Evolutionary conservation across 2,797 vertebrate genomes (phyloP).

Genomic region (Antrozous pallidus): DNA sequence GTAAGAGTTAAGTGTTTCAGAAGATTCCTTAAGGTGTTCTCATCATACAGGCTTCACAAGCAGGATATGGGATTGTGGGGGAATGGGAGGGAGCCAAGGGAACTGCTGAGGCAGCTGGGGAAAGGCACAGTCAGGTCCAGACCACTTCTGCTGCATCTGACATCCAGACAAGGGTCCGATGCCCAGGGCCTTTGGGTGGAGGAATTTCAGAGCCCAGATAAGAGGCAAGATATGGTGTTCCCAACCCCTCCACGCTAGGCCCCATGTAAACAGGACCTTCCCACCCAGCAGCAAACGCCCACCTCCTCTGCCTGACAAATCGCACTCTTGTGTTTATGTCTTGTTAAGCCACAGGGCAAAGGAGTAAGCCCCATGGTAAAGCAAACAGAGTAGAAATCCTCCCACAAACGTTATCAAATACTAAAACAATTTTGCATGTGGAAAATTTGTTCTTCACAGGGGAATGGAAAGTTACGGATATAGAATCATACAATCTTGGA

Average conservation of each 20-base stretch:
- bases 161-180: not conserved
- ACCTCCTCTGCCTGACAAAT: constrained; percentile 2
- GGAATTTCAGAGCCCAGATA: not conserved
- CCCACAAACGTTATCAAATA: constrained; percentile 51
- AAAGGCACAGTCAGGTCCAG: not conserved
- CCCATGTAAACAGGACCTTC: not conserved
- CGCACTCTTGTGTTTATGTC: constrained; percentile 30
- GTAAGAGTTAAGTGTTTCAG: not conserved
- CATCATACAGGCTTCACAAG: not conserved
- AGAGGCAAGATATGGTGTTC: not conserved
- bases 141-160: not conserved
- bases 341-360: not conserved
- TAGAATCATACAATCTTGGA: constrained; percentile 55
- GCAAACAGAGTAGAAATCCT: constrained; percentile 40
- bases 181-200: not conserved
- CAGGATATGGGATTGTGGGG: not conserved
- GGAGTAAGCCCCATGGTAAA: not conserved
- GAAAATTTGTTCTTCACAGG: constrained; percentile 68
- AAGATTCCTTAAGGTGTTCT: not conserved
- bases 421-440: constrained; percentile 45
- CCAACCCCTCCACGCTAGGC: not conserved
- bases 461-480: constrained; percentile 70
- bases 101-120: not conserved
- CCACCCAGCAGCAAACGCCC: not conserved
- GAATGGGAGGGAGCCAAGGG: not conserved